These are phyloP conservation scores for Pseudachorutes palmiensis DNA, from an alignment of 1,140 invertebrate genomes.

Conservation along the genomic window DNA sequence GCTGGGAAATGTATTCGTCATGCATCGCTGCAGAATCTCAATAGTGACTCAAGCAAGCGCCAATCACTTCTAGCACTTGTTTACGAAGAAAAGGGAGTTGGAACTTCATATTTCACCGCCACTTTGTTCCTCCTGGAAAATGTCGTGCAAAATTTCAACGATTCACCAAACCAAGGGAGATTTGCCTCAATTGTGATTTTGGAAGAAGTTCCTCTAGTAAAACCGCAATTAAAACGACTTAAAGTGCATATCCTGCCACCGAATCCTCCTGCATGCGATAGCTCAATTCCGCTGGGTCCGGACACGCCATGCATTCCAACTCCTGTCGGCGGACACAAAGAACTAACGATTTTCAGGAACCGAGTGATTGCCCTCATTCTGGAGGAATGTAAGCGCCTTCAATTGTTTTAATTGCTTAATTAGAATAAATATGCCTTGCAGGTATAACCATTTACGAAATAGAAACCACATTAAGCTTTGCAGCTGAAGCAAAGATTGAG, in stretches of 20 bases:
- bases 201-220: slow-evolving; percentile 10
- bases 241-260: slow-evolving; percentile 16
- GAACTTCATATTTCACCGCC: background rate
- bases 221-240: slow-evolving; percentile 11
- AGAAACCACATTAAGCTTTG: slow-evolving; percentile 22
- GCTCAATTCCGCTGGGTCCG: background rate
- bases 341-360: slow-evolving; percentile 17
- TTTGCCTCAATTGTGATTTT: slow-evolving; percentile 13
- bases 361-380: slow-evolving; percentile 25
- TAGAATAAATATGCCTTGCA: too few relatives aligned
- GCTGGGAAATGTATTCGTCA: background rate
- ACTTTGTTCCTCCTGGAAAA: slow-evolving; percentile 12
- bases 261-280: background rate
- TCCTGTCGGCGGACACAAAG: background rate
- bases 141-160: slow-evolving; percentile 4
- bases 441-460: slow-evolving; percentile 24
- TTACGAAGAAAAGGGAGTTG: background rate
- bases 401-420: background rate
- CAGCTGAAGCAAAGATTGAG: slow-evolving; percentile 19
- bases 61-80: background rate
- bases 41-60: background rate
- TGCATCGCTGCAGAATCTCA: background rate
- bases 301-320: background rate
- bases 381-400: slow-evolving; percentile 25
- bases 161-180: background rate